Evolutionary conservation across 2,113 vertebrate species (phyloP), one percentile per base, ranked within the genome.

Genomic region (Ctenodactylus gundi): DNA sequence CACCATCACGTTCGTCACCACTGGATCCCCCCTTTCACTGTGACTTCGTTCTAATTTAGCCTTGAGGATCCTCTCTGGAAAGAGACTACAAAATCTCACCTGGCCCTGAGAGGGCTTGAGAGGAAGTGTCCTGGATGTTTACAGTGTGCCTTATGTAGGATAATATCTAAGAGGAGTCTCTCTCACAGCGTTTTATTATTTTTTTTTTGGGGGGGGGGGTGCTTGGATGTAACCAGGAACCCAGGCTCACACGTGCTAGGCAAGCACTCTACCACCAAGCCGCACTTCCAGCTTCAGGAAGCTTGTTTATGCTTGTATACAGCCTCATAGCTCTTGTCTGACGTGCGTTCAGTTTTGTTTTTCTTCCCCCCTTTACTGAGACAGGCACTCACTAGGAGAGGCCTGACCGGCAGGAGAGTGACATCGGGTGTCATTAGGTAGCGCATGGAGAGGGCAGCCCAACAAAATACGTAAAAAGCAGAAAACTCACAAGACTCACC

Each of bases 11-110:
- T 39, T 78, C 72, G 27, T 13, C 7, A 41, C 49, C 11, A 31
- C 7, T 29, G 6, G 3, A 17, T 51, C 41, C 18, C 53, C 49
- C 13, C 3, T 41, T 13, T 4, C 1, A 0, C 4, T 60, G 20
- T 53, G 36, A 14, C 31, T 72, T 62, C 39, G 7, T 72, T 53
- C 20, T 25, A 6, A 15, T 5, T 78, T 41, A 60, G 80, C 34
- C 53, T 53, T 31, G 21, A 90, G 4, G n/a, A 21, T 25, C 62
- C 2, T n/a, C 31, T 41, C 60, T n/a, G 17, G 36, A 62, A 5
- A 68, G 60, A 23, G 62, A 51, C 34, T 39, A 3, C 49, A 27
- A 64, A 46, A 39, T 49, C 13, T 36, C 0, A 8, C 10, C 21
- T 23, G 8, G 12, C 46, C 57, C 41, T 36, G 13, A 21, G 0